These are phyloP conservation scores for Balearica regulorum DNA, from an alignment of 2,797 vertebrate genomes.

Conservation along the genomic window DNA sequence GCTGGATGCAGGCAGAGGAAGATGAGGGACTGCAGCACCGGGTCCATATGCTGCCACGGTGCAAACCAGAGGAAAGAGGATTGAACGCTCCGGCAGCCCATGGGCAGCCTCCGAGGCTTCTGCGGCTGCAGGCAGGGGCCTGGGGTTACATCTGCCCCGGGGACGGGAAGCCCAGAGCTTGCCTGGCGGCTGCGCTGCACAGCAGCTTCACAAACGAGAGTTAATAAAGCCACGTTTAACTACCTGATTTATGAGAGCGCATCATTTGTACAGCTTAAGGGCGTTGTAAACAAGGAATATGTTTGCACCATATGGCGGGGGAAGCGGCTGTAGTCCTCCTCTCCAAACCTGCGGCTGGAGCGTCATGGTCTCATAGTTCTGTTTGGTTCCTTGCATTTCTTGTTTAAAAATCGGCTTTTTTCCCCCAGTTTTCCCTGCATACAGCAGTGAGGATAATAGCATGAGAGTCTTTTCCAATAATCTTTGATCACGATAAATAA, in stretches of 20 bases:
- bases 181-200: background rate
- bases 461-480: background rate
- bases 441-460: background rate
- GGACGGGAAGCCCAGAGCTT: background rate
- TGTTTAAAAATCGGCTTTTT: fast-evolving
- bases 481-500: background rate
- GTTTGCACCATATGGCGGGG: background rate
- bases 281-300: background rate
- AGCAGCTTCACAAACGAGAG: background rate
- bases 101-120: background rate
- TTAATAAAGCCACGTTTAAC: background rate
- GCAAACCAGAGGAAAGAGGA: background rate
- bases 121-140: background rate
- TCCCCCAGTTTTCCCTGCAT: background rate
- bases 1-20: background rate
- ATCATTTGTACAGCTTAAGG: background rate
- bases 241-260: background rate
- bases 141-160: fast-evolving
- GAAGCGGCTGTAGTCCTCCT: background rate
- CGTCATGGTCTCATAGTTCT: fast-evolving
- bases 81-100: background rate
- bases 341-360: background rate
- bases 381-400: background rate
- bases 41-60: fast-evolving
- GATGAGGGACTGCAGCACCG: background rate